phyloP scores from a whole-genome alignment of 2,797 vertebrate genomes.

The Microctenopoma steveboyesi region DNA sequence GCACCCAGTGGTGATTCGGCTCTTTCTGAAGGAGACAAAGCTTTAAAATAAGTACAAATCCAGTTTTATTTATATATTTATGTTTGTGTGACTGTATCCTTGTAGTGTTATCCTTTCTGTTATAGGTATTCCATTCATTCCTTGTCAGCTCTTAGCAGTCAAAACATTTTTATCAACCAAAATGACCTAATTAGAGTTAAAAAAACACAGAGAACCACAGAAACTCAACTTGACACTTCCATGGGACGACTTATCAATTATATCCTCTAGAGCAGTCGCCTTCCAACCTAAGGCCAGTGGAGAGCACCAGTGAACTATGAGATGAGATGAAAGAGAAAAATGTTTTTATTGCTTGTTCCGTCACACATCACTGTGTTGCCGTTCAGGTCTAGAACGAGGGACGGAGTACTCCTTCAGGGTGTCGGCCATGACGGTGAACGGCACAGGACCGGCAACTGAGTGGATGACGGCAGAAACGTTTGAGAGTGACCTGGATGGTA shows the following conservation, averaged over 20 bases:
- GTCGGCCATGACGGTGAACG: constrained; percentile 92
- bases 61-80: background rate
- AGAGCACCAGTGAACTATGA: constrained; percentile 11
- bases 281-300: background rate
- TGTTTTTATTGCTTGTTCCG: background rate
- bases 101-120: background rate
- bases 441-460: constrained; percentile 92
- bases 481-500: constrained; percentile 97
- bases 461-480: constrained; percentile 94
- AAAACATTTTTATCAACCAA: constrained; percentile 5
- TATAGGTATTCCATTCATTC: constrained; percentile 6
- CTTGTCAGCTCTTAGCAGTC: background rate
- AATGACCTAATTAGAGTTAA: constrained; percentile 29
- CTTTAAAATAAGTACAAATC: constrained; percentile 45
- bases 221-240: constrained; percentile 9
- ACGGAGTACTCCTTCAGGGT: constrained; percentile 95
- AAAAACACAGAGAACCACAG: constrained; percentile 12
- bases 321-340: constrained; percentile 8
- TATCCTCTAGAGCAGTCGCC: background rate
- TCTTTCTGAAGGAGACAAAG: constrained; percentile 30
- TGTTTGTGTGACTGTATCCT: background rate
- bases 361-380: constrained; percentile 8
- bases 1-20: constrained; percentile 49
- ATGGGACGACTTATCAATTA: constrained; percentile 38
- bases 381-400: constrained; percentile 90